Evolutionary conservation across 2,113 vertebrate genomes (phyloP), one percentile per base, ranked within the genome.

Genomic region (Pelecanus crispus): DNA sequence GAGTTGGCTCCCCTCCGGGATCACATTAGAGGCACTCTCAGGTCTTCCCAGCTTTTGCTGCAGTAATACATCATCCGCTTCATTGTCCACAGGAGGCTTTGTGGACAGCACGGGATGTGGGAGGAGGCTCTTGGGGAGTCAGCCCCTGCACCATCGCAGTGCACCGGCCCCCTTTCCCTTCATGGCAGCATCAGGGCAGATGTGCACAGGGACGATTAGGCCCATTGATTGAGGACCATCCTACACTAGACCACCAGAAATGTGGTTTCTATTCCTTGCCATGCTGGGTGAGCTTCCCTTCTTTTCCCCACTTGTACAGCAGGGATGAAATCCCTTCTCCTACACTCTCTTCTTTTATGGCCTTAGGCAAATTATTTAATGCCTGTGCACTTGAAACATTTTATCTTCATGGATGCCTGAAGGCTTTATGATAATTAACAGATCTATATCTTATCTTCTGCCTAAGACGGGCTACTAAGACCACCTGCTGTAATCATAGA

Each of bases 131-230:
- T 2, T 17, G 17, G 31, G 34, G 8, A 14, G 47, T 44, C 32
- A 40, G 4, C 11, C 32, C 31, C 6, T 50, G 42, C 1, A 1
- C n/a, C n/a, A 2, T 38, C 1, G 3, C 22, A 10, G 61, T 22
- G 52, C 52, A 28, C 38, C 6, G 3, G 22, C 10, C 58, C 32
- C 10, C 6, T 38, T 28, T 50, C 42, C 78, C 59, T 78, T 32
- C 47, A 13, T 38, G 1, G 3, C 32, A 29, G 14, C 14, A 26
- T 61, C 36, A 13, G 14, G 28, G 31, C n/a, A 56, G 36, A 22
- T 0, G 4, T 14, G 42, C 42, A 31, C 6, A 13, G 47, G 25
- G 31, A 32, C 38, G 44, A 42, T 68, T 28, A 29, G 40, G 15
- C 6, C 12, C 13, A 10, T 3, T 38, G 22, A 17, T 2, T n/a